Evolutionary conservation across 2,113 vertebrate species (phyloP).

Genomic region (Phaethornis superciliosus): DNA sequence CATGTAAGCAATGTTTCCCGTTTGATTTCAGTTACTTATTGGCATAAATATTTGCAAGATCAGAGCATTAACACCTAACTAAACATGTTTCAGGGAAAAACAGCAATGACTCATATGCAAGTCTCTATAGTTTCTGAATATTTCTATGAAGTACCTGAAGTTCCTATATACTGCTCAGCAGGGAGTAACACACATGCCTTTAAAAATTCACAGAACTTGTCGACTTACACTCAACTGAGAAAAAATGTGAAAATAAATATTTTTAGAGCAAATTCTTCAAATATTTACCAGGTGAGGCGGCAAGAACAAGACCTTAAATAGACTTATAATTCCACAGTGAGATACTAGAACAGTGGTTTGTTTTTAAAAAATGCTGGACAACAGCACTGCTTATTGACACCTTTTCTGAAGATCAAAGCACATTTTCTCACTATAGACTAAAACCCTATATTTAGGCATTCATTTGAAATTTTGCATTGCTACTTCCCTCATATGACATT

Average conservation of each 20-base stretch:
- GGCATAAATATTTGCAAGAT: slow-evolving; percentile 23
- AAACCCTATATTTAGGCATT: neutral
- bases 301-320: slow-evolving; percentile 8
- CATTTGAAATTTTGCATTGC: neutral
- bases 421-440: neutral
- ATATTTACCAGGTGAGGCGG: slow-evolving; percentile 36
- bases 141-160: slow-evolving; percentile 6
- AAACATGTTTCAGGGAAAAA: neutral
- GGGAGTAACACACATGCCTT: slow-evolving; percentile 2
- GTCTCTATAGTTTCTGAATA: neutral
- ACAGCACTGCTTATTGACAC: neutral
- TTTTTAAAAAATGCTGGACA: neutral
- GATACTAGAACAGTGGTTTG: neutral
- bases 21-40: slow-evolving; percentile 14
- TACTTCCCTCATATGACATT: neutral
- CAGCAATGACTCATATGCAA: neutral
- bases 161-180: neutral
- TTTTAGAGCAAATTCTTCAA: slow-evolving; percentile 47
- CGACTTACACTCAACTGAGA: neutral
- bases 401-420: neutral
- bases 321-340: neutral
- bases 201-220: slow-evolving; percentile 1
- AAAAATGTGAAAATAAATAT: slow-evolving; percentile 2
- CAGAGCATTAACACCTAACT: slow-evolving; percentile 7
- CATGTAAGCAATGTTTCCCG: neutral